Evolutionary conservation across 2,113 vertebrate genomes (phyloP).

Genomic region (Oreamnos americanus): DNA sequence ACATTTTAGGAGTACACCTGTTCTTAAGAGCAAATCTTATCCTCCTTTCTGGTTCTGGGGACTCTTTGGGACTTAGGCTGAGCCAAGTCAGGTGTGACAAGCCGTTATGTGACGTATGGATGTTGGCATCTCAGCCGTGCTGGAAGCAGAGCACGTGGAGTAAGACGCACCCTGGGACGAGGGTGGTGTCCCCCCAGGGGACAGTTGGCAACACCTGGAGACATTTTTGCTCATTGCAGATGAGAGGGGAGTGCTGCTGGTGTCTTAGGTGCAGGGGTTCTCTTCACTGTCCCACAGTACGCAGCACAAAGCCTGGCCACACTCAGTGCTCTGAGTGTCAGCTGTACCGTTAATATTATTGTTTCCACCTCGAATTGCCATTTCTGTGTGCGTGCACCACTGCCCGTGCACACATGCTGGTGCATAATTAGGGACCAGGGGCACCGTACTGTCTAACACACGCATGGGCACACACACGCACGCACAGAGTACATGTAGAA

Average conservation of each 20-base stretch:
- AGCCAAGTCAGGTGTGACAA: no score
- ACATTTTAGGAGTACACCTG: not conserved
- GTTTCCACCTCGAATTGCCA: rapidly evolving
- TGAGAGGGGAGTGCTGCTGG: rapidly evolving
- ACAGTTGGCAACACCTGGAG: not conserved
- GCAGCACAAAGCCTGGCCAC: not conserved
- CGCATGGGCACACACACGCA: not conserved
- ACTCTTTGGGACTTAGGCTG: not conserved
- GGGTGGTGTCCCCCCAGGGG: not conserved
- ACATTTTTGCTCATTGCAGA: not conserved
- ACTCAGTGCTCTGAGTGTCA: rapidly evolving
- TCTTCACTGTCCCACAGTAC: rapidly evolving
- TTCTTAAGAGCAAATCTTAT: not conserved
- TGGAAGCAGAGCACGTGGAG: not conserved
- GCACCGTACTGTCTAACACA: not conserved
- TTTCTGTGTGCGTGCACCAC: rapidly evolving
- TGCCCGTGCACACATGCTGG: no score
- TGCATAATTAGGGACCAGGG: not conserved
- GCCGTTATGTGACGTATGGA: rapidly evolving
- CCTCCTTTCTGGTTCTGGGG: not conserved
- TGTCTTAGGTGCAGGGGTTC: rapidly evolving
- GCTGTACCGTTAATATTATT: rapidly evolving
- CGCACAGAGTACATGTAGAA: not conserved
- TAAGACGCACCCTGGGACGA: not conserved
- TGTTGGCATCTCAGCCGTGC: no score